These are phyloP conservation scores for Grammomys surdaster DNA, from an alignment of 2,113 vertebrate species.

Conservation along the genomic window DNA sequence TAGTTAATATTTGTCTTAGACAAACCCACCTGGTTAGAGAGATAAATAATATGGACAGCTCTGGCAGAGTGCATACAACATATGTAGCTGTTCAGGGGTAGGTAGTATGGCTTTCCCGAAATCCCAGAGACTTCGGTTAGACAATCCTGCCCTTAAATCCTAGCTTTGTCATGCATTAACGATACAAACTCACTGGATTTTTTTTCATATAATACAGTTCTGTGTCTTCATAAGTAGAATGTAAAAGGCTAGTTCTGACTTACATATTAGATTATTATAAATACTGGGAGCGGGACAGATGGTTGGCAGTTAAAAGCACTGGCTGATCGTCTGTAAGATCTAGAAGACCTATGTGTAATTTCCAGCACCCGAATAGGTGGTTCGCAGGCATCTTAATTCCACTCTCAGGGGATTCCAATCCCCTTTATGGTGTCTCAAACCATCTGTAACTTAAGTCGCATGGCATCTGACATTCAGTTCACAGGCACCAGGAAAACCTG, in stretches of 20 bases:
- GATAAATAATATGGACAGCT: not conserved
- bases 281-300: not conserved
- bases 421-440: not conserved
- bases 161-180: not conserved
- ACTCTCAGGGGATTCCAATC: not conserved
- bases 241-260: not conserved
- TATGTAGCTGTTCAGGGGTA: not conserved
- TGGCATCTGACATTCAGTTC: not conserved
- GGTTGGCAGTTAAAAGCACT: not conserved
- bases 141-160: not conserved
- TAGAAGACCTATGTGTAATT: not conserved
- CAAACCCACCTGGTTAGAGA: not conserved
- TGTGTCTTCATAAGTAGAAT: slow-evolving; percentile 23
- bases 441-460: not conserved
- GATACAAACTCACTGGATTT: not conserved
- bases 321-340: no score
- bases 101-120: not conserved
- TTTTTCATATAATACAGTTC: not conserved
- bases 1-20: not conserved
- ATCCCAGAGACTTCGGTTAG: not conserved
- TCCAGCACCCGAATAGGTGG: not conserved
- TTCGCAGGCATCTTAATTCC: not conserved
- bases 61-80: not conserved
- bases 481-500: not conserved
- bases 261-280: not conserved